These are phyloP conservation scores for Drosophila novamexicana DNA, from an alignment of 1,140 invertebrate genomes.

Conservation along the genomic window DNA sequence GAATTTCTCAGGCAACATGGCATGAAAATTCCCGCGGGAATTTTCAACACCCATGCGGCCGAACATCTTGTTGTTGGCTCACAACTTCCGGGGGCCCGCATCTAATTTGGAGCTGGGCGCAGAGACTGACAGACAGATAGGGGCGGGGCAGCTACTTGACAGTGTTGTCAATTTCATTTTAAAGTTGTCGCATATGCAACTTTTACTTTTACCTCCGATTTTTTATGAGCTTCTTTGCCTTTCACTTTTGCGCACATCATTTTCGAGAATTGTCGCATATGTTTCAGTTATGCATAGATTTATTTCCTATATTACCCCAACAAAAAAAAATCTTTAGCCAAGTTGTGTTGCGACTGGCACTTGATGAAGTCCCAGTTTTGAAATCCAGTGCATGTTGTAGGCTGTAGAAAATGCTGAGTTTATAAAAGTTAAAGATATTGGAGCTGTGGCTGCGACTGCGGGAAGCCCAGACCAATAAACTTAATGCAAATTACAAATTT, in stretches of 20 bases:
- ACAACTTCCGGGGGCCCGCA: slow-evolving; percentile 51
- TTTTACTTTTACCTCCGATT: slow-evolving; percentile 39
- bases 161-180: slow-evolving; percentile 73
- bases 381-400: background rate
- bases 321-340: too few relatives aligned
- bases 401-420: slow-evolving; percentile 13
- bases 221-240: slow-evolving; percentile 16
- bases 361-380: slow-evolving; percentile 23
- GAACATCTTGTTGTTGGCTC: slow-evolving; percentile 45
- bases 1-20: slow-evolving; percentile 75
- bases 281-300: slow-evolving; percentile 49
- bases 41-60: slow-evolving; percentile 62
- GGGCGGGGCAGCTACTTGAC: slow-evolving; percentile 64
- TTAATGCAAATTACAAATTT: slow-evolving; percentile 82
- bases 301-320: slow-evolving; percentile 41
- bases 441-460: background rate
- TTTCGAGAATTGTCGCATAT: slow-evolving; percentile 18
- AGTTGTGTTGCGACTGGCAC: slow-evolving; percentile 7
- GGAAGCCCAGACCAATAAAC: slow-evolving; percentile 55
- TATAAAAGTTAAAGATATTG: slow-evolving; percentile 33
- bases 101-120: slow-evolving; percentile 40
- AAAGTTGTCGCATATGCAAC: slow-evolving; percentile 74
- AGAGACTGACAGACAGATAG: slow-evolving; percentile 18
- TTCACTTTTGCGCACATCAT: slow-evolving; percentile 14
- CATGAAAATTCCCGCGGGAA: slow-evolving; percentile 78